A percentile compares a stretch with the other conserved stretches of the same genome.
Conservation (phyloP, 2,888 invertebrate genomes). For the Polydrusus tereticollis region DNA sequence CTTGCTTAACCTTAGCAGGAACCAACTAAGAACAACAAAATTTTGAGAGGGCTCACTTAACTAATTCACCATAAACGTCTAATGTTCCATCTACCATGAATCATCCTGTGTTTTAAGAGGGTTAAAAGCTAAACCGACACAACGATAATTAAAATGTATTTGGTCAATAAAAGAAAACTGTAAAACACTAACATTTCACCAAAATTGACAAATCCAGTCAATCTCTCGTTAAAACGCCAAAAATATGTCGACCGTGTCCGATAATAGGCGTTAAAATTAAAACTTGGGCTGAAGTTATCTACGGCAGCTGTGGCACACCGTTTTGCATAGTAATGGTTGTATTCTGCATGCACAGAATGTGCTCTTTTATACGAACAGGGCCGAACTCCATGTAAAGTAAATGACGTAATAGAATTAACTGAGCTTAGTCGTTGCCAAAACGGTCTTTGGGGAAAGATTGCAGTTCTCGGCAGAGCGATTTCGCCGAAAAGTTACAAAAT, state of each 20-base stretch:
- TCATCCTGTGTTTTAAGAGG: neutral
- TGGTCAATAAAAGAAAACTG: no score
- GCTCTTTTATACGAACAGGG: constrained; percentile 34
- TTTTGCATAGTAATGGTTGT: constrained; percentile 58
- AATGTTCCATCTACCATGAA: no score
- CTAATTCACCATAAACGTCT: no score
- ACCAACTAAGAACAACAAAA: no score
- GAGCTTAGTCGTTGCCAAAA: constrained; percentile 27
- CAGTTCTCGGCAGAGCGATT: neutral
- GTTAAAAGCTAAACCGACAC: neutral
- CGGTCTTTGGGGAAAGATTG: constrained; percentile 36
- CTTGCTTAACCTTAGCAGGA: no score
- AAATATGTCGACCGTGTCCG: constrained; percentile 51
- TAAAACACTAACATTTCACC: neutral
- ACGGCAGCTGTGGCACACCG: constrained; percentile 54
- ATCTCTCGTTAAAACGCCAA: neutral
- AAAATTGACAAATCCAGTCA: neutral
- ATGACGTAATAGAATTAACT: constrained; percentile 40
- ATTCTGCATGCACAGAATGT: constrained; percentile 51
- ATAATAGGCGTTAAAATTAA: constrained; percentile 56
- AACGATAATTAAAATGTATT: no score
- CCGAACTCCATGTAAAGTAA: constrained; percentile 30
- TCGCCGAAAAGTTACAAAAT: neutral
- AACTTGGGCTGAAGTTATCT: constrained; percentile 55
- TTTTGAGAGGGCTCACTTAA: no score